phyloP scores from a whole-genome alignment of 2,797 vertebrate genomes.

The Syngnathus rostellatus region DNA sequence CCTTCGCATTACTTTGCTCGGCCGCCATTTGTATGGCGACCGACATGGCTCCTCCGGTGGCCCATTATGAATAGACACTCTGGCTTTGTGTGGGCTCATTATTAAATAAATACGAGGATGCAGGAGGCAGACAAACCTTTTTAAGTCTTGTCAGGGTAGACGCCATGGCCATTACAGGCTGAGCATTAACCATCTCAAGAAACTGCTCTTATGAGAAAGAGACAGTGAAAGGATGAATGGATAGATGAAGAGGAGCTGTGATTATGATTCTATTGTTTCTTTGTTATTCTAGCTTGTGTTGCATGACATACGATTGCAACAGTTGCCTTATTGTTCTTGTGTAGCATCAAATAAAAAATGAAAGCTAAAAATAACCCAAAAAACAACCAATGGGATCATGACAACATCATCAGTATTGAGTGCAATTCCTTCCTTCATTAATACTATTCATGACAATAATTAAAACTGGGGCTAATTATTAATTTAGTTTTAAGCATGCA shows the following conservation, averaged over 20 bases:
- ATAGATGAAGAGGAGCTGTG: constrained; percentile 21
- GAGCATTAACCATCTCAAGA: constrained; percentile 67
- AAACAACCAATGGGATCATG: constrained; percentile 38
- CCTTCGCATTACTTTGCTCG: constrained; percentile 46
- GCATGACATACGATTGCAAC: neutral
- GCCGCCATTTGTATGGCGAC: constrained; percentile 58
- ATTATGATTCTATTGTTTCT: constrained; percentile 64
- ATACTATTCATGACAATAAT: constrained; percentile 67
- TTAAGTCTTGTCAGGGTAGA: constrained; percentile 67
- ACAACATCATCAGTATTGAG: constrained; percentile 36
- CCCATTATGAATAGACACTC: constrained; percentile 77
- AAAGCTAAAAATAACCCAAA: constrained; percentile 21
- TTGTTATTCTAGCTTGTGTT: neutral
- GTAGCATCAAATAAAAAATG: constrained; percentile 12
- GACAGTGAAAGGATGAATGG: neutral
- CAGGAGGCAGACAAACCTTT: constrained; percentile 75
- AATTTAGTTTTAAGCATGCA: constrained; percentile 66
- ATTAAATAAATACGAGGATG: constrained; percentile 75
- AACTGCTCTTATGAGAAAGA: constrained; percentile 24
- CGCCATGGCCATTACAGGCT: constrained; percentile 76
- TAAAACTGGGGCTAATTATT: constrained; percentile 68
- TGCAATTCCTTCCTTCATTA: constrained; percentile 60
- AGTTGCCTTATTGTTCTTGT: neutral
- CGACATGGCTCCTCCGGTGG: constrained; percentile 55
- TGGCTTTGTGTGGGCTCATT: constrained; percentile 72